phyloP scores from a whole-genome alignment of 2,888 invertebrate species.

The Thyatira batis region DNA sequence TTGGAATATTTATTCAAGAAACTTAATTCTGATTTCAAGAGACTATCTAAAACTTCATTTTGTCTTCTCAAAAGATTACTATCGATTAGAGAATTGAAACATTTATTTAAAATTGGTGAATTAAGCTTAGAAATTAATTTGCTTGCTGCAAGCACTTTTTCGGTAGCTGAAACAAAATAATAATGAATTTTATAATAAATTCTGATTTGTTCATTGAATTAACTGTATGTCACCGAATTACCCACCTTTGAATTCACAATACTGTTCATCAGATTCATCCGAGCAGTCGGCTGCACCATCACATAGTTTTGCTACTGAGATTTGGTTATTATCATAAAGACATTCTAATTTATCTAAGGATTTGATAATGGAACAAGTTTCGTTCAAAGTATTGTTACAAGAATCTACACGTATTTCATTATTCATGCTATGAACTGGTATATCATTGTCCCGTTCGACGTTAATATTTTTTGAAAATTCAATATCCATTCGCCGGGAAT shows the following conservation, averaged over 20 bases:
- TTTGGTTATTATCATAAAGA: constrained; percentile 28
- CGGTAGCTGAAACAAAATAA: constrained; percentile 41
- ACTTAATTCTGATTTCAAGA: constrained; percentile 44
- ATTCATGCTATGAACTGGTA: background rate
- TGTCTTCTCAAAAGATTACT: constrained; percentile 35
- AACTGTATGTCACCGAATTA: background rate
- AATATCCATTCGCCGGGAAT: constrained; percentile 18
- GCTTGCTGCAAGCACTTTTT: constrained; percentile 40
- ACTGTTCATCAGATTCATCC: constrained; percentile 56
- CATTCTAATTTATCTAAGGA: constrained; percentile 50
- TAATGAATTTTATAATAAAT: constrained; percentile 1
- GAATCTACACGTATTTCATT: background rate
- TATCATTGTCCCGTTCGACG: background rate
- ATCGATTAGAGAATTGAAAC: constrained; percentile 32
- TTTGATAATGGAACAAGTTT: constrained; percentile 46
- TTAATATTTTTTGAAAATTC: constrained; percentile 17
- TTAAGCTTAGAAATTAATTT: constrained; percentile 41
- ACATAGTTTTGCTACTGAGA: constrained; percentile 53
- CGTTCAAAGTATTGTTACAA: constrained; percentile 33
- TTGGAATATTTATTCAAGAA: constrained; percentile 41
- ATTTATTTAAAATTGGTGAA: constrained; percentile 34
- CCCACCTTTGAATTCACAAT: constrained; percentile 54
- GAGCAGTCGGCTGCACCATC: constrained; percentile 53
- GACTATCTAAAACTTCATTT: constrained; percentile 35
- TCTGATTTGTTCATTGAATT: constrained; percentile 1